These are phyloP conservation scores for Bothrops jararaca DNA, from an alignment of 2,113 vertebrate species.

Conservation along the genomic window DNA sequence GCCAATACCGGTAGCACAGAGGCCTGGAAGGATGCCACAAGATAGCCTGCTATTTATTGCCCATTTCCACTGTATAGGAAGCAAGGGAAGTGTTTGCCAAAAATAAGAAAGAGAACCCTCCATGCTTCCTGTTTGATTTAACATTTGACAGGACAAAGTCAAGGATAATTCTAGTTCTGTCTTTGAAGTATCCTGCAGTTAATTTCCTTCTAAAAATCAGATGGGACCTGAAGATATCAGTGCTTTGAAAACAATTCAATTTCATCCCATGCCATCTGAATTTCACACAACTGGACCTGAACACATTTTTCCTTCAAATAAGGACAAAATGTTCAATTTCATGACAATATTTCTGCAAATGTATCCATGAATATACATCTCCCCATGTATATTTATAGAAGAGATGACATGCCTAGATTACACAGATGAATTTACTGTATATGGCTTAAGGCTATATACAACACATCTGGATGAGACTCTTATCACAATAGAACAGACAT, in stretches of 20 bases:
- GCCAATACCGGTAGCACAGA: constrained; percentile 70
- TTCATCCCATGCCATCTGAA: constrained; percentile 1
- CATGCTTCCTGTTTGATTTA: constrained; percentile 69
- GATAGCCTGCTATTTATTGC: constrained; percentile 80
- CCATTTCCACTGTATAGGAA: constrained; percentile 74
- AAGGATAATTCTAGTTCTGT: constrained; percentile 64
- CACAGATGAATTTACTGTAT: neutral
- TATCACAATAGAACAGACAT: neutral
- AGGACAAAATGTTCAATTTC: neutral
- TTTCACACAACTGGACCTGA: constrained; percentile 4
- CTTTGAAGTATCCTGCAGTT: constrained; percentile 66
- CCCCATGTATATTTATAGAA: neutral
- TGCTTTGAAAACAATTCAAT: constrained; percentile 51
- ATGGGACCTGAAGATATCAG: constrained; percentile 67
- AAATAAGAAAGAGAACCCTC: constrained; percentile 52
- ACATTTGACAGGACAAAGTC: constrained; percentile 73
- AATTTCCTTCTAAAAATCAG: constrained; percentile 53
- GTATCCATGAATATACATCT: neutral
- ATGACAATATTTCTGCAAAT: neutral
- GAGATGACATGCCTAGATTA: neutral
- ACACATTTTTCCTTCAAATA: neutral
- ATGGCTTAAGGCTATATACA: neutral
- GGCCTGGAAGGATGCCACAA: constrained; percentile 71
- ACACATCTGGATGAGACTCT: neutral
- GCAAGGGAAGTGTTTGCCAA: constrained; percentile 66